Evolutionary conservation across 1,140 invertebrate species (phyloP).

Genomic region (Anagrus nilaparvatae): DNA sequence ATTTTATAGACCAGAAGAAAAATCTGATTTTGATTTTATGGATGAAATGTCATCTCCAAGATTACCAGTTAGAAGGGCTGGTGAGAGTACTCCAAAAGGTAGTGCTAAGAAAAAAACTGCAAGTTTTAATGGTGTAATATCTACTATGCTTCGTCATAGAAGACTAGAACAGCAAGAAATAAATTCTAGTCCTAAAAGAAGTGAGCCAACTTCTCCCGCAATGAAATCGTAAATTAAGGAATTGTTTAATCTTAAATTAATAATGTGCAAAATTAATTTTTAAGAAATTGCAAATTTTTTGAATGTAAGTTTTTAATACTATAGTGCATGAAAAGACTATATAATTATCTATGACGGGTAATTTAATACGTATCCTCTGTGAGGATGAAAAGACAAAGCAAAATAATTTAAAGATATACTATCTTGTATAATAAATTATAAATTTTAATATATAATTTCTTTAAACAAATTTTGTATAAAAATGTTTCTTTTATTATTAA

Average conservation of each 20-base stretch:
- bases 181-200: conserved; percentile 33
- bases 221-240: conserved; percentile 26
- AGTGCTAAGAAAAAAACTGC: conserved; percentile 69
- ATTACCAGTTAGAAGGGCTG: conserved; percentile 50
- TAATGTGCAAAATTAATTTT: conserved; percentile 6
- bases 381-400: conserved; percentile 19
- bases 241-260: not conserved
- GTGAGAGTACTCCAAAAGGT: conserved; percentile 52
- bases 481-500: too few species aligned
- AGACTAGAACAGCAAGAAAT: conserved; percentile 49
- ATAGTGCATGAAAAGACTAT: too few species aligned
- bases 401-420: too few species aligned
- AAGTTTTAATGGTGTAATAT: conserved; percentile 61
- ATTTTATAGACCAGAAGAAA: conserved; percentile 43
- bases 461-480: too few species aligned
- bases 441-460: too few species aligned
- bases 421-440: too few species aligned
- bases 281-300: not conserved
- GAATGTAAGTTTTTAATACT: conserved; percentile 11
- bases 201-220: conserved; percentile 28
- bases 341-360: conserved; percentile 18
- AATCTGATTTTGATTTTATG: conserved; percentile 65
- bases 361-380: conserved; percentile 21
- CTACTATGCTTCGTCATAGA: conserved; percentile 60
- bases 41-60: conserved; percentile 58